Conservation (phyloP, 1,140 invertebrate species). For the Pseudomyrmex cubaensis region DNA sequence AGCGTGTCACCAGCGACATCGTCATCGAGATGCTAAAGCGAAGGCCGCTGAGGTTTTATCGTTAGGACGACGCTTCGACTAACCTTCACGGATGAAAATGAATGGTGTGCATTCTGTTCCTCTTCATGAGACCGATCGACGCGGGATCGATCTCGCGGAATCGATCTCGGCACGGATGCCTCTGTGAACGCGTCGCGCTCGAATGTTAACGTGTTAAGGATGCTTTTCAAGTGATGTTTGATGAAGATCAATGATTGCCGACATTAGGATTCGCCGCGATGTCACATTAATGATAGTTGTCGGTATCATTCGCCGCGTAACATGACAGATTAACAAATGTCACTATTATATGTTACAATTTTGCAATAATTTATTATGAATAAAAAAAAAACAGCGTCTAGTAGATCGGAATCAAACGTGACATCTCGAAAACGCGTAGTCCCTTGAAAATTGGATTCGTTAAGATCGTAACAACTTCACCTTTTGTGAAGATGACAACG, state of each 20-base stretch:
- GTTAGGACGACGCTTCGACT: constrained; percentile 64
- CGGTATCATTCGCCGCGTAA: neutral
- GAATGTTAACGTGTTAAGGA: constrained; percentile 44
- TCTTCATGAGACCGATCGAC: constrained; percentile 19
- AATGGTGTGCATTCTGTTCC: constrained; percentile 74
- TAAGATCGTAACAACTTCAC: constrained; percentile 34
- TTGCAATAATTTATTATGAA: neutral
- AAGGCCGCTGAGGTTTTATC: constrained; percentile 44
- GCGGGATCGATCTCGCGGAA: constrained; percentile 28
- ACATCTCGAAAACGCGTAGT: neutral
- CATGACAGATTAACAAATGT: neutral
- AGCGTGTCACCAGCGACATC: constrained; percentile 19
- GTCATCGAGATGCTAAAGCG: constrained; percentile 3
- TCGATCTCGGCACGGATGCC: constrained; percentile 48
- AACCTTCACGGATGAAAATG: constrained; percentile 73
- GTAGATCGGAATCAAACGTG: constrained; percentile 31
- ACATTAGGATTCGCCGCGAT: constrained; percentile 5
- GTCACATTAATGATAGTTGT: neutral
- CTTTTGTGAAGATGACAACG: constrained; percentile 27
- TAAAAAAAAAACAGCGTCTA: constrained; percentile 14
- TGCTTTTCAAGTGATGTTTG: neutral
- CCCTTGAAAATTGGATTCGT: constrained; percentile 8
- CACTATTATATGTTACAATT: neutral
- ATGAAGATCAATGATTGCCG: constrained; percentile 42
- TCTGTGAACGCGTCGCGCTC: constrained; percentile 34